Conservation (phyloP, 2,888 invertebrate species). For the Agrilus mali region DNA sequence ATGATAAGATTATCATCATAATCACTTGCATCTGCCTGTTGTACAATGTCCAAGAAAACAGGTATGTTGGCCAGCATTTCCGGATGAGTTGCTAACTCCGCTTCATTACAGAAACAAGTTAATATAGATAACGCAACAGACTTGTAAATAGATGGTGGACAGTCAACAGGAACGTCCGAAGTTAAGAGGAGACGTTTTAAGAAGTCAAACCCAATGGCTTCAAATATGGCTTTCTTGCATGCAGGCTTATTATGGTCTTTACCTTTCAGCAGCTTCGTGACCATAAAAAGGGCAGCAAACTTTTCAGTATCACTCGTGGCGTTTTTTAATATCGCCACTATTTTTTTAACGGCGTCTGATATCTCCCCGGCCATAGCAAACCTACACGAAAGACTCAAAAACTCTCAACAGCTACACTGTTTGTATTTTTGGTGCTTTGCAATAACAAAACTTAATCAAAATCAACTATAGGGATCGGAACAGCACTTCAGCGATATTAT, state of each 20-base stretch:
- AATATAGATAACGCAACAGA: constrained; percentile 80
- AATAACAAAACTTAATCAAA: too few species aligned
- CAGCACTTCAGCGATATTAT: not conserved
- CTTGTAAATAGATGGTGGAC: constrained; percentile 81
- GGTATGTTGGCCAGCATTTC: constrained; percentile 76
- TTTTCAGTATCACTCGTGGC: constrained; percentile 81
- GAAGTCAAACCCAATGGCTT: constrained; percentile 82
- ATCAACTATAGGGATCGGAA: too few species aligned
- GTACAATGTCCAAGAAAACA: constrained; percentile 71
- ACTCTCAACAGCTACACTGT: not conserved
- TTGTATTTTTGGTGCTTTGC: not conserved
- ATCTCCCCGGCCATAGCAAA: constrained; percentile 36
- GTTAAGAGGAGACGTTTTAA: constrained; percentile 66
- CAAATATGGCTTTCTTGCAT: constrained; percentile 63
- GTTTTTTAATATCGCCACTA: constrained; percentile 64
- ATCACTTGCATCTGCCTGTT: constrained; percentile 71
- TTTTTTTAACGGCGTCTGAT: constrained; percentile 75
- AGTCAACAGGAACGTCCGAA: constrained; percentile 69
- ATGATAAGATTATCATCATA: constrained; percentile 78
- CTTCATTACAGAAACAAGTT: constrained; percentile 73
- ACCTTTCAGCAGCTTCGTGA: constrained; percentile 77
- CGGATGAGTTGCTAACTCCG: constrained; percentile 66
- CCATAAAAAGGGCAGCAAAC: constrained; percentile 84
- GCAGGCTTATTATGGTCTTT: constrained; percentile 61
- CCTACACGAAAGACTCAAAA: not conserved